Evolutionary conservation across 2,113 vertebrate species (phyloP), one percentile per base, ranked within the genome.

Genomic region (Pomatorhinus ruficollis): DNA sequence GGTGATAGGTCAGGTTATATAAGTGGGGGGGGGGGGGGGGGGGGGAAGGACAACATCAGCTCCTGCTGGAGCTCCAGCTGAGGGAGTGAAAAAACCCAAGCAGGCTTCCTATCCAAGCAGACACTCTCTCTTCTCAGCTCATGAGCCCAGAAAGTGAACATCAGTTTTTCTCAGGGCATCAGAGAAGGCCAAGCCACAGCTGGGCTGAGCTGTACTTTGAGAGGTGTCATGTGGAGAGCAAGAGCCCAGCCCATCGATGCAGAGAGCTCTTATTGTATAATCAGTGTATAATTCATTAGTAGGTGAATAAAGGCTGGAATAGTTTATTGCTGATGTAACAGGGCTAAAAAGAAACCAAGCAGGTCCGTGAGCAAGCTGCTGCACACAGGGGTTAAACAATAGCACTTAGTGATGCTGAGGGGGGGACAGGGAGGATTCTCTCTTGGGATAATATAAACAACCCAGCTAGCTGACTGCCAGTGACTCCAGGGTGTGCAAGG

Each of bases 271-370:
- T 87, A 28, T 76, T 97, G 94, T 94, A 68, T 76, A 78, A 95
- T 79, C 83, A 44, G 93, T 97, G 86, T 93, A 95, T 97, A 95
- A 97, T 95, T 96, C 90, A 96, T 92, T 75, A 95, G 89, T 52
- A 91, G 80, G 91, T 71, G 78, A 91, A 90, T 85, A 76, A 84
- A 87, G 85, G n/a, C 71, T 88, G 42, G 45, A 92, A 85, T 91
- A 50, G 47, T 42, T 87, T 45, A 56, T 82, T 94, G 83, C 89
- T 83, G 75, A 87, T 83, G 70, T 40, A 76, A 93, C 6, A 5
- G 24, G 33, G 78, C 49, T 53, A 33, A 85, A 69, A 69, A 79
- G 87, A 91, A 82, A 68, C 68, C 1, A 1, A 93, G 54, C 25
- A 42, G 0, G 2, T 50, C 71, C 0, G 0, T 27, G 44, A 88